Percentiles rank a stretch among this genome's conserved stretches.
Evolutionary conservation across 2,113 vertebrate species (phyloP).

Genomic region (Channa argus): DNA sequence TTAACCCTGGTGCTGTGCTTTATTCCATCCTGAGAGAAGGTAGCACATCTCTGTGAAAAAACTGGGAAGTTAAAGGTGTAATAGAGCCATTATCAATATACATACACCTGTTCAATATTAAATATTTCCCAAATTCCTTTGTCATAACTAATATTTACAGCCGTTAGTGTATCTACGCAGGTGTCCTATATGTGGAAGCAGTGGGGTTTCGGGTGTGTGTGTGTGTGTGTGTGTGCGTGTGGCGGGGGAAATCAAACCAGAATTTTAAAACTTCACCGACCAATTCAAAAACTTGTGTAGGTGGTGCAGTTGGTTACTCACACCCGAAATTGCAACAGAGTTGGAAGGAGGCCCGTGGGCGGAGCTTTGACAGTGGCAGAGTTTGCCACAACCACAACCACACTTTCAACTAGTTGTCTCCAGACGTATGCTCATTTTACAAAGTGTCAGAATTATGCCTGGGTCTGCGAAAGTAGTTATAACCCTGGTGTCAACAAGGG

Average conservation of each 20-base stretch:
- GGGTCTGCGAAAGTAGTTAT: constrained; percentile 8
- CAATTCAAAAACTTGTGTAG: not conserved
- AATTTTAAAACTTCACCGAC: not conserved
- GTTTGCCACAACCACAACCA: constrained; percentile 52
- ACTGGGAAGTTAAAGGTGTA: not conserved
- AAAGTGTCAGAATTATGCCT: constrained; percentile 34
- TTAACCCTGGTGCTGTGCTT: constrained; percentile 32
- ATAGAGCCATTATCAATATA: constrained; percentile 6
- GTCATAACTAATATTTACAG: not conserved
- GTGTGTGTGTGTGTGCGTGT: no score
- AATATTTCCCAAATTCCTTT: constrained; percentile 14
- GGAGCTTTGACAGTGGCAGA: constrained; percentile 23
- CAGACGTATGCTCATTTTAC: constrained; percentile 24
- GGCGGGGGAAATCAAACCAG: not conserved
- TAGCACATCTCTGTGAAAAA: constrained; percentile 17
- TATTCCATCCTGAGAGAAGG: constrained; percentile 14
- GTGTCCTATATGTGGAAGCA: constrained; percentile 1
- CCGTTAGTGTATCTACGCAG: not conserved
- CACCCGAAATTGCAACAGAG: constrained; percentile 8
- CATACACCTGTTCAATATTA: constrained; percentile 9
- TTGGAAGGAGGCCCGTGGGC: constrained; percentile 21
- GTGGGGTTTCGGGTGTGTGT: not conserved
- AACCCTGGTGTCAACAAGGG: constrained; percentile 32
- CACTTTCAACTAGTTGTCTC: constrained; percentile 34
- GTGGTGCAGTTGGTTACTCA: constrained; percentile 25